A percentile compares a stretch with the other conserved stretches of the same genome.
Evolutionary conservation across 2,888 invertebrate species (phyloP).

Genomic region (Pardosa pseudoannulata): DNA sequence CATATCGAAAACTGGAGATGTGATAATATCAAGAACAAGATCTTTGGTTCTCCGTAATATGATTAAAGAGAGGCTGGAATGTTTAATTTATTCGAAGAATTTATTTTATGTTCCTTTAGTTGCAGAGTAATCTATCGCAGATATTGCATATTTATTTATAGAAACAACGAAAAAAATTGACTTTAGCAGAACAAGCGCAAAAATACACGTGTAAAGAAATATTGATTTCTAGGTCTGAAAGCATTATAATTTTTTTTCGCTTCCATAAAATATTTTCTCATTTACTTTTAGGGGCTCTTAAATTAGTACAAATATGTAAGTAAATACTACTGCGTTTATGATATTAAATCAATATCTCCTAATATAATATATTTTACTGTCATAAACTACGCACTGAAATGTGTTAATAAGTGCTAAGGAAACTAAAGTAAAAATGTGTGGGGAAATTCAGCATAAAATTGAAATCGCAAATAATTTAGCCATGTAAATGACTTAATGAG

Average conservation of each 20-base stretch:
- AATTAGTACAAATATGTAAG: too few relatives aligned
- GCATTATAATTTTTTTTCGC: neutral
- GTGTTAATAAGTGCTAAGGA: too few relatives aligned
- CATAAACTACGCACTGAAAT: too few relatives aligned
- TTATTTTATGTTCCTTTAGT: neutral
- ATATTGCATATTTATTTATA: conserved; percentile 9
- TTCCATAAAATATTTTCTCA: neutral
- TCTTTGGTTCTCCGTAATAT: neutral
- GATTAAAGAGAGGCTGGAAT: neutral
- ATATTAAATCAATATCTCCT: too few relatives aligned
- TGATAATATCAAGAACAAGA: conserved; percentile 37
- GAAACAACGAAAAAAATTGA: neutral
- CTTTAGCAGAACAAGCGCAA: neutral
- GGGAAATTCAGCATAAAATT: too few relatives aligned
- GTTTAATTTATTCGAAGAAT: conserved; percentile 6
- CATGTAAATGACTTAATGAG: too few relatives aligned
- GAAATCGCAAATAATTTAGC: too few relatives aligned
- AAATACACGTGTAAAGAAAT: neutral
- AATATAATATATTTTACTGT: too few relatives aligned
- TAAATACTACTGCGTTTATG: too few relatives aligned
- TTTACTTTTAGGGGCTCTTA: neutral
- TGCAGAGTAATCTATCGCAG: neutral
- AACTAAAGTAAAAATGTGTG: too few relatives aligned
- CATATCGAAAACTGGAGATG: conserved; percentile 21
- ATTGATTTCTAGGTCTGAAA: conserved; percentile 1